Base-by-base conservation (phyloP, 1,140 invertebrate species). In the Octopus sinensis region DNA sequence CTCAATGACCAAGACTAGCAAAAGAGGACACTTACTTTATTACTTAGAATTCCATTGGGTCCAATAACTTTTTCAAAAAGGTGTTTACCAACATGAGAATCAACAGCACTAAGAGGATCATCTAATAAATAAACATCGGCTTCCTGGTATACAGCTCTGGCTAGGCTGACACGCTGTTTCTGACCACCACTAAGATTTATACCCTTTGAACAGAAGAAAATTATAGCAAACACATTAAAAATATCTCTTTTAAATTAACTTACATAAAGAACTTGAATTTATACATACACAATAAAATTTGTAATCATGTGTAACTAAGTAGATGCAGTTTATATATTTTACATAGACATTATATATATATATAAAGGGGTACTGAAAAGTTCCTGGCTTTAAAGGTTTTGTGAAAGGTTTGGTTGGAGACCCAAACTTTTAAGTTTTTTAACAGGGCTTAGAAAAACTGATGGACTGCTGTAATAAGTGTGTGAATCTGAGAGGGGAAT, bases 91-190 rank as follows among this genome's bases (percentile, higher is more conserved):
- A 92, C 92, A 86, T 92, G 91, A 0, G 91, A 86, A 85, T 92
- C 92, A 7, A 92, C 91, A 62, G 92, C 92, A 84, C 90, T 91
- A 5, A 92, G 87, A 30, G 92, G 91, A 84, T 93, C 92, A 84
- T 95, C 95, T 23, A 95, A 86, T 4, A 95, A 91, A 87, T 95
- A 95, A 82, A 95, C 93, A 85, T 95, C 94, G 12, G 93, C 82
- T 83, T 92, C 86, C 56, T 87, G 86, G 82, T 92, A 92, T 1
- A 92, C 89, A 10, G 92, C 91, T 77, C 92, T 80, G 13, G 92
- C 92, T 53, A 92, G 83, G 82, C 89, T 90, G 4, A 92, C 89
- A 76, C 92, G 82, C 83, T 92, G 92, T 81, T 93, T 92, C 84
- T 92, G 92, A 17, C 92, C 92, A 54, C 92, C 92, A 85, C 91